A percentile compares a stretch with the other conserved stretches of the same genome.
These are phyloP conservation scores for Coelopa frigida DNA, from an alignment of 1,140 invertebrate species.

Conservation along the genomic window DNA sequence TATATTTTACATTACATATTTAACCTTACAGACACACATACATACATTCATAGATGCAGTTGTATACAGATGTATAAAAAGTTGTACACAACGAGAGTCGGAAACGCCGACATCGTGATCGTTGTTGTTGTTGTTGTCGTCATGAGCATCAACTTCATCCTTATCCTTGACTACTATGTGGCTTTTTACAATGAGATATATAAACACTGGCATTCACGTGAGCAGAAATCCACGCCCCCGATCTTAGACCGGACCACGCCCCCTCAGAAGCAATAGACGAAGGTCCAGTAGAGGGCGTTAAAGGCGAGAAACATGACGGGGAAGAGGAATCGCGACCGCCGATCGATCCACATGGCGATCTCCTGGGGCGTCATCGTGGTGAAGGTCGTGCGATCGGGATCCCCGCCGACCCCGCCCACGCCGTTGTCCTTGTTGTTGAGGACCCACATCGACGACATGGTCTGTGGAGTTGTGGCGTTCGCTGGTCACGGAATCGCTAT, in stretches of 20 bases:
- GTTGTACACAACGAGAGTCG: too few relatives aligned
- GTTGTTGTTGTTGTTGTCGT: too few relatives aligned
- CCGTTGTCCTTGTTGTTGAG: slow-evolving; percentile 22
- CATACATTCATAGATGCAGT: too few relatives aligned
- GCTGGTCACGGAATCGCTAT: slow-evolving; percentile 27
- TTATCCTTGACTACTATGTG: too few relatives aligned
- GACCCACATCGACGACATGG: slow-evolving; percentile 36
- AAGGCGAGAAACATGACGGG: slow-evolving; percentile 72
- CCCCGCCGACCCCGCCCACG: slow-evolving; percentile 18
- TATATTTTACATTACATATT: too few relatives aligned
- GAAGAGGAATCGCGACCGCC: slow-evolving; percentile 66
- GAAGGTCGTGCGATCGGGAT: slow-evolving; percentile 47
- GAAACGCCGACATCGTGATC: too few relatives aligned
- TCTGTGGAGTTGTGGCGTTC: slow-evolving; percentile 23
- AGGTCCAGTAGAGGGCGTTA: slow-evolving; percentile 79
- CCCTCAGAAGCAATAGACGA: slow-evolving; percentile 50
- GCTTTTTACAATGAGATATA: neutral
- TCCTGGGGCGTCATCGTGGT: slow-evolving; percentile 82
- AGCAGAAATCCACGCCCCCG: too few relatives aligned
- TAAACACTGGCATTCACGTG: neutral
- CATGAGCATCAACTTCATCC: too few relatives aligned
- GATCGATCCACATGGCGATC: slow-evolving; percentile 78
- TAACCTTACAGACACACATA: too few relatives aligned
- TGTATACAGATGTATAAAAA: too few relatives aligned
- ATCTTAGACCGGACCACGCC: too few relatives aligned